Conservation (phyloP, 2,797 vertebrate species). For the Platalea minor region DNA sequence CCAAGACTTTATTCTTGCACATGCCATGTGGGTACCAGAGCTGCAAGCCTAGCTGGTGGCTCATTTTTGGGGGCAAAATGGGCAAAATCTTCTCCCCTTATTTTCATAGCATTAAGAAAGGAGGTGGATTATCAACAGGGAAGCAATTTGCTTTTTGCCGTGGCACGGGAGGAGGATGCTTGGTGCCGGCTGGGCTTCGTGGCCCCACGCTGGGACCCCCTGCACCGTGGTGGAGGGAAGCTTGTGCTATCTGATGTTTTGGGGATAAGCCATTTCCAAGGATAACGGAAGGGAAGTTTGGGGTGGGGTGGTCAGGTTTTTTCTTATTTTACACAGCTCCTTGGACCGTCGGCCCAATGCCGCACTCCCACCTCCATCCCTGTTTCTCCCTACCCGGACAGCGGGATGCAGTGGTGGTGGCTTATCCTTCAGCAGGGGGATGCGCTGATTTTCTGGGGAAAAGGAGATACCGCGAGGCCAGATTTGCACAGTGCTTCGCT, state of each 20-base stretch:
- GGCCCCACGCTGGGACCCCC: neutral
- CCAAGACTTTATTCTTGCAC: neutral
- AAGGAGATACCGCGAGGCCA: fast-evolving
- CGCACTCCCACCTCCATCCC: neutral
- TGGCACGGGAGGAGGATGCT: neutral
- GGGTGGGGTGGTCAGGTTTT: neutral
- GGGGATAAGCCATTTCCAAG: neutral
- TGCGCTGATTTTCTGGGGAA: neutral
- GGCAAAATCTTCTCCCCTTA: neutral
- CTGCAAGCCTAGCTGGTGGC: neutral
- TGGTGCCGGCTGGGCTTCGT: fast-evolving
- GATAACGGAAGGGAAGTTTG: neutral
- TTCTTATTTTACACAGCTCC: neutral
- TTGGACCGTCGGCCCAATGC: neutral
- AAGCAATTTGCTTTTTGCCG: fast-evolving
- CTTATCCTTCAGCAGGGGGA: neutral
- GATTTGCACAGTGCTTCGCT: neutral
- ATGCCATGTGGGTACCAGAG: fast-evolving
- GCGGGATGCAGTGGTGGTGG: fast-evolving
- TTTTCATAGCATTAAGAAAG: neutral
- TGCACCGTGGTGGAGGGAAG: neutral
- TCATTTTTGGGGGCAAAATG: neutral
- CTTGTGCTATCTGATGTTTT: fast-evolving
- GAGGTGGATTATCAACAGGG: neutral
- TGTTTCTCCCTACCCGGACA: neutral